Base-by-base conservation (phyloP, 2,888 invertebrate genomes). In the Andrena dorsata region DNA sequence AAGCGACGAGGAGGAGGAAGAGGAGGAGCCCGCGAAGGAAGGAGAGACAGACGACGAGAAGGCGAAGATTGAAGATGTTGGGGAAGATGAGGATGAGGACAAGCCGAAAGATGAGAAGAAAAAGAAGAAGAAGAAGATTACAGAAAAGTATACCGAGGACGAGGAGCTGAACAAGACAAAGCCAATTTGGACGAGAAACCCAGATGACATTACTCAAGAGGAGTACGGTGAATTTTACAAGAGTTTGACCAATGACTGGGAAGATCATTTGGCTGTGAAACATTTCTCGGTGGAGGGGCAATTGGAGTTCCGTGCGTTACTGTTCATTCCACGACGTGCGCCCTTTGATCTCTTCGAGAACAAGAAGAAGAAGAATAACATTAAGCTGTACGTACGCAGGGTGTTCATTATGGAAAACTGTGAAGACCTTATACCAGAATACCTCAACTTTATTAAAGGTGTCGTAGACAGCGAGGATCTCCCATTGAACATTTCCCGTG, bases 341-440 rank as follows among this genome's bases (percentile, higher is more conserved):
- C 99, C 99, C 26, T 99, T 99, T 93, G 99, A 99, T 94, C 96
- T 99, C 65, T 99, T 99, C 89, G 99, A 99, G 93, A 99, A 98
- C 95, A 98, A 98, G 95, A 99, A 99, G 94, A 97, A 98, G 94
- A 98, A 98, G 95, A 99, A 99, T 95, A 98, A 99, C 95, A 99
- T 99, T 93, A 99, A 99, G 93, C 94, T 99, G 92, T 99, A 99
- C 90, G 99, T 99, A 0, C 96, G 99, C 71, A 96, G 99, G 84
- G 99, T 99, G 0, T 99, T 99, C 96, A 99, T 99, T 94, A 99
- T 99, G 99, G 99, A 99, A 95, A 99, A 99, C 95, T 99, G 99
- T 92, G 99, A 99, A 93, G 99, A 99, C 92, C 95, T 99, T n/a
- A 99, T 99, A 92, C 99, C 99, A 0, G 99, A 99, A 94, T 99